Evolutionary conservation across 2,888 invertebrate species (phyloP).

Genomic region (Lochmaea crataegi): DNA sequence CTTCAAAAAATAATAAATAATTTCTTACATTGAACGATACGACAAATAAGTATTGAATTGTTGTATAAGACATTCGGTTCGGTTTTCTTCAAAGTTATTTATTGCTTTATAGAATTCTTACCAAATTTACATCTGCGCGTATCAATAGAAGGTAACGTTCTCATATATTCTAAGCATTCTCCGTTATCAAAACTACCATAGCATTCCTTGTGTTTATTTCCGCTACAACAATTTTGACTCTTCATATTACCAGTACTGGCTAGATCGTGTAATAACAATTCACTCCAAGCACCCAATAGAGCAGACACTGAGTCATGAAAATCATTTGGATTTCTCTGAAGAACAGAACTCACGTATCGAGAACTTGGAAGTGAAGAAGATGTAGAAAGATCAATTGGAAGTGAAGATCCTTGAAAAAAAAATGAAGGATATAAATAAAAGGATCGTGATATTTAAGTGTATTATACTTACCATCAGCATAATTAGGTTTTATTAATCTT

Average conservation of each 20-base stretch:
- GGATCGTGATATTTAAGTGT: no score
- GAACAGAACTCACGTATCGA: constrained; percentile 69
- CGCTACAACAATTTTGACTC: constrained; percentile 66
- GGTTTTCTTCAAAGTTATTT: no score
- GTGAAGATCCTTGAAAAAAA: constrained; percentile 63
- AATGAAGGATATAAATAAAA: no score
- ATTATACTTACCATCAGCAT: constrained; percentile 76
- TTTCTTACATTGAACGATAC: no score
- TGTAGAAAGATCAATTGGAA: constrained; percentile 67
- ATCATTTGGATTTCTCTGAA: constrained; percentile 69
- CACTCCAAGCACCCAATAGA: constrained; percentile 84
- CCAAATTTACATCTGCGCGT: constrained; percentile 73
- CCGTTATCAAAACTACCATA: constrained; percentile 65
- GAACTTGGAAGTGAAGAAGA: constrained; percentile 74
- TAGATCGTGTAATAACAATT: constrained; percentile 79
- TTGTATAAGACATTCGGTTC: no score
- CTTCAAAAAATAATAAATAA: no score
- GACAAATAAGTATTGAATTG: no score
- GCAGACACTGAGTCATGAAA: constrained; percentile 82
- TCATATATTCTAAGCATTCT: constrained; percentile 74
- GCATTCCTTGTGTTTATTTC: constrained; percentile 68
- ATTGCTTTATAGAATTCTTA: constrained; percentile 60
- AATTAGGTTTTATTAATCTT: constrained; percentile 77
- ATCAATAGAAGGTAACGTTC: constrained; percentile 76
- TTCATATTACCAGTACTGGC: constrained; percentile 75